Conservation (phyloP, 2,888 invertebrate species). For the Hypolimnas misippus region DNA sequence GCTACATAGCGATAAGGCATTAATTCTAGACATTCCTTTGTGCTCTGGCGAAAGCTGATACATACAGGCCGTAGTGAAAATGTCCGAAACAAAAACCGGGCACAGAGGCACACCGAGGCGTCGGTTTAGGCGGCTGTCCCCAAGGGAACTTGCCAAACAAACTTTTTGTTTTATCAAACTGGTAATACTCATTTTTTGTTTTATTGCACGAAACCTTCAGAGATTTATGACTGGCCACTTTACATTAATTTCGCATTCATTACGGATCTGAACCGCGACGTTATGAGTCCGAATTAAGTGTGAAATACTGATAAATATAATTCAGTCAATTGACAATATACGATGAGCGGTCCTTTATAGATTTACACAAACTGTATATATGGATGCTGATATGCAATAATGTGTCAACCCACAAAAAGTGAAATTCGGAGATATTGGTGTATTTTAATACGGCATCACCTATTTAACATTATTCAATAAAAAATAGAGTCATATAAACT, state of each 20-base stretch:
- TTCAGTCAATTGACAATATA: background rate
- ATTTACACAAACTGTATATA: no score
- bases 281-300: slow-evolving; percentile 32
- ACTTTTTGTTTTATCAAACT: slow-evolving; percentile 80
- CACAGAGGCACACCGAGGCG: slow-evolving; percentile 33
- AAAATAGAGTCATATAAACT: no score
- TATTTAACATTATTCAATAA: no score
- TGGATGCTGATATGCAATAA: no score
- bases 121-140: slow-evolving; percentile 51
- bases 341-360: background rate
- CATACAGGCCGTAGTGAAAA: slow-evolving; percentile 45
- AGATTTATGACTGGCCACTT: slow-evolving; percentile 79
- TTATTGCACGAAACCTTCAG: slow-evolving; percentile 73
- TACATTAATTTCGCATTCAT: slow-evolving; percentile 81
- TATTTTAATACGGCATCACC: no score
- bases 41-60: slow-evolving; percentile 33
- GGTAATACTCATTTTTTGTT: slow-evolving; percentile 80
- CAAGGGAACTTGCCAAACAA: slow-evolving; percentile 62
- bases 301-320: slow-evolving; percentile 24
- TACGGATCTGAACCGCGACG: slow-evolving; percentile 58
- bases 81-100: slow-evolving; percentile 49
- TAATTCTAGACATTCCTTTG: slow-evolving; percentile 38
- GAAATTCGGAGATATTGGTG: no score
- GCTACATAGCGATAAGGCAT: slow-evolving; percentile 21
- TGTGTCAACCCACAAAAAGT: no score